Evolutionary conservation across 2,888 invertebrate genomes (phyloP).

Genomic region (Hyles lineata): DNA sequence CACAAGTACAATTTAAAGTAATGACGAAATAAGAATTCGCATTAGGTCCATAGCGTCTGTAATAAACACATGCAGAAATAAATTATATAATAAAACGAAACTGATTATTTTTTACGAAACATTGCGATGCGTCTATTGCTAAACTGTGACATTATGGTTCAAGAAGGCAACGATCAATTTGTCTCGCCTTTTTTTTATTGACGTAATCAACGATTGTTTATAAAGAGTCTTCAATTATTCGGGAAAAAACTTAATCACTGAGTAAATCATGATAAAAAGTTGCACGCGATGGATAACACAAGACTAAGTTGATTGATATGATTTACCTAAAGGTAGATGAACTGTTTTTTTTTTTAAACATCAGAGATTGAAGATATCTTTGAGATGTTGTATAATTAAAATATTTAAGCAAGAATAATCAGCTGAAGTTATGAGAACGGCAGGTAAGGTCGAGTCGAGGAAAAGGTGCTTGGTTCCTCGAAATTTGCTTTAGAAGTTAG

Average conservation of each 20-base stretch:
- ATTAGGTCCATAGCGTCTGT: background rate
- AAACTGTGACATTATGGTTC: slow-evolving; percentile 8
- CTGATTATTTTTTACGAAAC: slow-evolving; percentile 1
- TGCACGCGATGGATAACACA: slow-evolving; percentile 8
- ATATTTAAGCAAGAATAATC: too few species aligned
- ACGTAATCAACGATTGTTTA: background rate
- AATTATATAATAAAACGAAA: slow-evolving; percentile 17
- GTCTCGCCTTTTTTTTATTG: slow-evolving; percentile 6
- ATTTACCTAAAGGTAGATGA: slow-evolving; percentile 12
- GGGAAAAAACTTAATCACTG: background rate
- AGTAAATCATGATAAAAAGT: background rate
- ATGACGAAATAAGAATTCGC: slow-evolving; percentile 4
- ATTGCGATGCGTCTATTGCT: slow-evolving; percentile 13
- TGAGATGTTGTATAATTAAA: too few species aligned
- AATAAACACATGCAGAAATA: slow-evolving; percentile 1
- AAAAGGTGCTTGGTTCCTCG: background rate
- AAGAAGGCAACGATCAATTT: slow-evolving; percentile 12
- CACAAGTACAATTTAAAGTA: slow-evolving; percentile 1
- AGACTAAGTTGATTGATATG: slow-evolving; percentile 32
- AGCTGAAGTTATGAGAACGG: too few species aligned
- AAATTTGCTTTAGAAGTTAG: background rate
- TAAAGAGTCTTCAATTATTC: slow-evolving; percentile 10
- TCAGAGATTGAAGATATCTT: too few species aligned
- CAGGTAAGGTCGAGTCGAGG: background rate
- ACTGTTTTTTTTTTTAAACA: background rate